Evolutionary conservation across 2,888 invertebrate genomes (phyloP).

Genomic region (Argyra leucocephala): DNA sequence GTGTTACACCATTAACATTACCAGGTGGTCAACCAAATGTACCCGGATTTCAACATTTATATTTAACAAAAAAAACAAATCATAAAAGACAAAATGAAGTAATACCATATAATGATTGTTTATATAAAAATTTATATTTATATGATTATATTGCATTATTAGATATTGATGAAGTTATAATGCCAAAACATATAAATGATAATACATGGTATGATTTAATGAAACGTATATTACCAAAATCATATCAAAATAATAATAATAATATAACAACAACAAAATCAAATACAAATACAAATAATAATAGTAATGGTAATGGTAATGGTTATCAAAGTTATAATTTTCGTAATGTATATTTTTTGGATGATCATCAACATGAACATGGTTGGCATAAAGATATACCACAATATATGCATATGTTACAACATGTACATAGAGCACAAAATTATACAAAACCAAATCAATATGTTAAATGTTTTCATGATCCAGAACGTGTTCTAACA

Average conservation of each 20-base stretch:
- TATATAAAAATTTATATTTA: conserved; percentile 83
- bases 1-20: conserved; percentile 70
- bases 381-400: conserved; percentile 72
- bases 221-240: conserved; percentile 56
- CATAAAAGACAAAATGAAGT: conserved; percentile 91
- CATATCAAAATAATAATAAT: conserved; percentile 27
- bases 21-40: conserved; percentile 86
- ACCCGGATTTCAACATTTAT: conserved; percentile 79
- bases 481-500: conserved; percentile 77
- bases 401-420: conserved; percentile 85
- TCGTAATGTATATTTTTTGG: conserved; percentile 85
- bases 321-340: conserved; percentile 66
- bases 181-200: conserved; percentile 60
- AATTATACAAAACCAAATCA: conserved; percentile 89
- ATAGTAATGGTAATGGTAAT: conserved; percentile 41
- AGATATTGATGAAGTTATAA: conserved; percentile 90
- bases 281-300: conserved; percentile 26
- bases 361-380: conserved; percentile 71
- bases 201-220: conserved; percentile 68
- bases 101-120: conserved; percentile 92
- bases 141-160: conserved; percentile 82
- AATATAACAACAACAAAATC: conserved; percentile 20
- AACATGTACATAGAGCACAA: conserved; percentile 79
- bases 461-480: conserved; percentile 90
- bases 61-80: conserved; percentile 80